Base-by-base conservation (phyloP, 2,888 invertebrate species). In the Ochlodes sylvanus region DNA sequence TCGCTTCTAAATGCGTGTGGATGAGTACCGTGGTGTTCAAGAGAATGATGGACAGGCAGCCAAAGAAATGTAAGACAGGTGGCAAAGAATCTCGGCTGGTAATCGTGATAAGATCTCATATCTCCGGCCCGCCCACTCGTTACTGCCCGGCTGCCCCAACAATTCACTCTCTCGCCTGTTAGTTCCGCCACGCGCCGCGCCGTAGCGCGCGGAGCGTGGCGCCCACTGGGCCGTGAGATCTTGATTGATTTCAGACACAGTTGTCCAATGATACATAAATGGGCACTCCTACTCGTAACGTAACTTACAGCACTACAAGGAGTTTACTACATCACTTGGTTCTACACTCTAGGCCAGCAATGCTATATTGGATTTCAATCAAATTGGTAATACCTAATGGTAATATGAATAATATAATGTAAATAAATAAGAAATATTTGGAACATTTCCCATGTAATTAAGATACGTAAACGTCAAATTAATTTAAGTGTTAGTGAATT, bases 101-200 rank as follows among this genome's bases (percentile, higher is more conserved):
- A 60, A 61, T 54, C 15, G 15, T 56, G 62, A 68, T 62, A 65
- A 47, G n/a, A 68, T 68, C 61, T 67, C 17, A 60, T n/a, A 66
- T 66, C 41, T 42, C 7, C 42, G 6, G 42, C 52, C 67, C 66
- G 42, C 66, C 66, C 44, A 1, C 66, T 60, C 54, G 67, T 61
- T 56, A 55, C 34, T 42, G 60, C n/a, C n/a, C n/a, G n/a, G n/a
- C n/a, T n/a, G 27, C 60, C 66, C 60, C 61, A 55, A 34, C 67
- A 56, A 67, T 67, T 67, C 67, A 67, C 67, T 67, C 67, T 67
- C 67, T 67, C 67, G 67, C 55, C 67, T 55, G 61, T 67, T 62
- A 67, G 67, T 67, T 67, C 67, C 67, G 67, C 67, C 61, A 67
- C 44, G 21, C 34, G 60, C 60, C 27, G 61, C 47, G n/a, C 34